phyloP scores from a whole-genome alignment of 2,797 vertebrate species.

The Chaunax sp. region DNA sequence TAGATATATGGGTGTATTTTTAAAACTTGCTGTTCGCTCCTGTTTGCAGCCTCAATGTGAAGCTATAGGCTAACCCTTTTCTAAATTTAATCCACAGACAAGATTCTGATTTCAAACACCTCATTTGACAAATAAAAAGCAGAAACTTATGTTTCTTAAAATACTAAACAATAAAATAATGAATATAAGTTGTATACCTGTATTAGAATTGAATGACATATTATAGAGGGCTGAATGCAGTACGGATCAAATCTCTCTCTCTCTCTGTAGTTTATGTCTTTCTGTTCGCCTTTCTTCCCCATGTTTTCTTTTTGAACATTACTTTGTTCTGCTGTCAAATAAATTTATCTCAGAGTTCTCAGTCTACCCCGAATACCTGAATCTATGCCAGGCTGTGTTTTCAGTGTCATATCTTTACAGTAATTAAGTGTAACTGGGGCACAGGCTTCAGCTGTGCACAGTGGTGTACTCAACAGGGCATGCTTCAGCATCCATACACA shows the following conservation, averaged over 20 bases:
- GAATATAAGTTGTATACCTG: no score
- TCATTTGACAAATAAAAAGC: no score
- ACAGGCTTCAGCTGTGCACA: slow-evolving; percentile 2
- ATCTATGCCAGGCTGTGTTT: slow-evolving; percentile 11
- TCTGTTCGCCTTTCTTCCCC: neutral
- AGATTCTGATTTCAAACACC: no score
- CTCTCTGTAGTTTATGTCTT: neutral
- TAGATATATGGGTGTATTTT: no score
- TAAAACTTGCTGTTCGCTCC: no score
- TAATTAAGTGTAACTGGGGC: slow-evolving; percentile 13
- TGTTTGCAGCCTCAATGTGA: no score
- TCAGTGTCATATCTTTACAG: neutral
- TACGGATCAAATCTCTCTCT: neutral
- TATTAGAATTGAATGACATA: no score
- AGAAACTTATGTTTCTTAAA: no score
- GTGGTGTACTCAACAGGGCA: neutral
- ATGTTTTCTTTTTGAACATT: neutral
- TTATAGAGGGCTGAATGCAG: neutral
- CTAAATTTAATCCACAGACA: no score
- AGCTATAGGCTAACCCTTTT: no score
- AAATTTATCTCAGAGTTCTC: neutral
- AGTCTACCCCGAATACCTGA: neutral
- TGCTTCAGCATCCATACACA: no score
- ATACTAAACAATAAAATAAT: no score
- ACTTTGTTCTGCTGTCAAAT: neutral